A percentile compares a stretch with the other conserved stretches of the same genome.
phyloP scores from a whole-genome alignment of 2,113 vertebrate genomes.

The Mormoops blainvillei region DNA sequence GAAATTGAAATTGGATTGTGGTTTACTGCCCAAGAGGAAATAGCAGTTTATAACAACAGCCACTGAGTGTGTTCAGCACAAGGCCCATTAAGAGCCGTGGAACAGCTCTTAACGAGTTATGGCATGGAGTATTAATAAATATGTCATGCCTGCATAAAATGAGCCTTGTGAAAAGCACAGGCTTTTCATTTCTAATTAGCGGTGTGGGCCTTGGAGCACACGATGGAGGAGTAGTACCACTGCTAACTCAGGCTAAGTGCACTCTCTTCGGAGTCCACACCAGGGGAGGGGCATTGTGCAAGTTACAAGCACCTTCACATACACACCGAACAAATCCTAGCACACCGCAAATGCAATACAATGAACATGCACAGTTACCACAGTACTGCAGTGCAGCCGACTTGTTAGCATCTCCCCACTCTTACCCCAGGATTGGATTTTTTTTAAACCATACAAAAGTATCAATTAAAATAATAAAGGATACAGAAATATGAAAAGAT shows the following conservation, averaged over 20 bases:
- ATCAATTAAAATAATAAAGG: not conserved
- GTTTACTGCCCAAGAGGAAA: conserved; percentile 57
- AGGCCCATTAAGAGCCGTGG: conserved; percentile 27
- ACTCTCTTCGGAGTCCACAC: not conserved
- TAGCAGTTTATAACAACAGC: conserved; percentile 54
- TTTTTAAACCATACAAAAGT: not conserved
- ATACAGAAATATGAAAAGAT: not conserved
- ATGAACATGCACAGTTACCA: not conserved
- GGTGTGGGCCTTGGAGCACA: not conserved
- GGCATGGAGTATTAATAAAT: conserved; percentile 53
- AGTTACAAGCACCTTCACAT: not conserved
- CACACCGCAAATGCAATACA: not conserved
- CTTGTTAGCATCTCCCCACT: not conserved
- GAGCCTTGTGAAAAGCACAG: conserved; percentile 35
- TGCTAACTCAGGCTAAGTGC: not conserved
- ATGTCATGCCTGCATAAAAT: not conserved
- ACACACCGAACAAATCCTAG: not conserved
- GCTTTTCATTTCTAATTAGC: conserved; percentile 60
- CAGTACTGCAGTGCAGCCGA: rapidly evolving
- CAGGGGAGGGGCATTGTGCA: not conserved
- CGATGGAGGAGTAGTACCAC: not conserved
- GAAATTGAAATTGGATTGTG: conserved; percentile 58
- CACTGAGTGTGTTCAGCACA: conserved; percentile 27
- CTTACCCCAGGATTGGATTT: not conserved
- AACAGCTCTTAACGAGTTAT: conserved; percentile 34